These are phyloP conservation scores for Threskiornis aethiopicus DNA, from an alignment of 2,797 vertebrate genomes.

Conservation along the genomic window DNA sequence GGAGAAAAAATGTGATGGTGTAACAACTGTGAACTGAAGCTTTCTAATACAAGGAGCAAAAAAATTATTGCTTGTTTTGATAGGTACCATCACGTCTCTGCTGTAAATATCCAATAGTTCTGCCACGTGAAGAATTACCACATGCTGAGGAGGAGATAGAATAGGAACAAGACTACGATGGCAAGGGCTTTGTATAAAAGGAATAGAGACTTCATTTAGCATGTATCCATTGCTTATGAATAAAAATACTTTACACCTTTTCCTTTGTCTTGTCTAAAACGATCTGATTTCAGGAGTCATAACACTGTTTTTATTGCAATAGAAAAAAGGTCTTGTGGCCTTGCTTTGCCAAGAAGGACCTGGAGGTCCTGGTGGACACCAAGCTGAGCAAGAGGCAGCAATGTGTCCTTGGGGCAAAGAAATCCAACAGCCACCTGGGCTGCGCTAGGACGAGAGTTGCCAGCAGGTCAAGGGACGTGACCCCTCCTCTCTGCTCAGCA, in stretches of 20 bases:
- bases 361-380: background rate
- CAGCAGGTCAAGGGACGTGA: background rate
- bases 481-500: background rate
- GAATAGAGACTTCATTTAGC: background rate
- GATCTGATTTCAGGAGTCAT: background rate
- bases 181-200: background rate
- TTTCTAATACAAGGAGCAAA: background rate
- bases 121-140: background rate
- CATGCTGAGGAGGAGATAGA: background rate
- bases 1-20: background rate
- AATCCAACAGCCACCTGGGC: background rate
- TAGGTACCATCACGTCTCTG: background rate
- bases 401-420: background rate
- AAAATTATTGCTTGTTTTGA: background rate
- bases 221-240: background rate
- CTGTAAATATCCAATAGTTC: background rate
- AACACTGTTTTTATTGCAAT: background rate
- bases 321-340: background rate
- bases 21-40: background rate
- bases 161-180: background rate
- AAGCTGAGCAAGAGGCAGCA: background rate
- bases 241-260: background rate
- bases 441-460: background rate
- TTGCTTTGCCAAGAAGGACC: background rate
- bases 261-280: background rate